Evolutionary conservation across 2,113 vertebrate genomes (phyloP), one percentile per base, ranked within the genome.

Genomic region (Acanthochromis polyacanthus): DNA sequence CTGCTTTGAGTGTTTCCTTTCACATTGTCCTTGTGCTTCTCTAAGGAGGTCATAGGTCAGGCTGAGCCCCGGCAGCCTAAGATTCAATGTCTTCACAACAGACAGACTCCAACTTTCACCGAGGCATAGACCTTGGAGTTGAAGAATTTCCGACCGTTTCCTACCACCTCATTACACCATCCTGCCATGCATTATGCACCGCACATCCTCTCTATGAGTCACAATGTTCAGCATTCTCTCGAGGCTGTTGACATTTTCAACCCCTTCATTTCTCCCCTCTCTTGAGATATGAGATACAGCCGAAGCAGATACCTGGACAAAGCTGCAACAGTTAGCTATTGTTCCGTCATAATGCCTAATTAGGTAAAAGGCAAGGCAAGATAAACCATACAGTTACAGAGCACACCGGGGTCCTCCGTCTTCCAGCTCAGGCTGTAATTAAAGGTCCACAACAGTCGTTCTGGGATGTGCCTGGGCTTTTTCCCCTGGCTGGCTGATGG

Each of bases 271-370:
- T 70, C 58, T 81, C 66, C 40, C n/a, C 71, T 68, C 86, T 82
- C 71, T 53, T 75, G 88, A 86, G 88, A 86, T 69, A 75, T 75
- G 64, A 80, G 67, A 83, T 71, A 69, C 70, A 75, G 52, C 66
- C 0, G 3, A 70, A 56, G 70, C 48, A 81, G 70, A 84, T 75
- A 75, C 74, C 67, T 70, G 63, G 17, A 89, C 84, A 88, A 91
- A 88, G 79, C 74, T 52, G 53, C 71, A 79, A 80, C 80, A 79
- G 64, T 68, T 74, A 15, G 17, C 65, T 69, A 78, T 83, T 91
- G 82, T 92, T 88, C 68, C 71, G 43, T 23, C 74, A 83, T 84
- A 89, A 91, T 90, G 63, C n/a, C 28, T 71, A 91, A 88, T 89
- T 84, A 86, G 72, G 72, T 78, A 45, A 82, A 88, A 80, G 79